Percentiles rank a stretch among this genome's conserved stretches.
Conservation (phyloP, 2,888 invertebrate species). For the Habrosyne pyritoides region DNA sequence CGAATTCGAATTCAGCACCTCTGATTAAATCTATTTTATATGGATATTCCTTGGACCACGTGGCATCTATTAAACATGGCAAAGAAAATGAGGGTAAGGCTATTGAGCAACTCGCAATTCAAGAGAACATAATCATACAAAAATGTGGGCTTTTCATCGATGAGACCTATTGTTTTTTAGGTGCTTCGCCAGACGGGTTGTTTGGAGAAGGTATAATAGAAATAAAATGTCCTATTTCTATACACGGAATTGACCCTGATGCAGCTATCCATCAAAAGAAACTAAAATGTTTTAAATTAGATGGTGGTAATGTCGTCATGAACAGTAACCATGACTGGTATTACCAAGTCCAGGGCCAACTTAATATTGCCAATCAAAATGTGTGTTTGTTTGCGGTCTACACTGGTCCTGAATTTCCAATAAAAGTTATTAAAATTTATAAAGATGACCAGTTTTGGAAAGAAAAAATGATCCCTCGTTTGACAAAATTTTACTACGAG, state of each 20-base stretch:
- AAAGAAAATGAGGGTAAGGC: slow-evolving; percentile 17
- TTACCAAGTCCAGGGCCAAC: slow-evolving; percentile 20
- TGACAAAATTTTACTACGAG: too few species aligned
- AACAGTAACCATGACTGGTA: slow-evolving; percentile 16
- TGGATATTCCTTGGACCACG: slow-evolving; percentile 11
- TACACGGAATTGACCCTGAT: slow-evolving; percentile 7
- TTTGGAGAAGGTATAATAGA: slow-evolving; percentile 15
- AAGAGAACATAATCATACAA: slow-evolving; percentile 15
- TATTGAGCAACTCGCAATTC: slow-evolving; percentile 12
- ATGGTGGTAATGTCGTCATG: background rate
- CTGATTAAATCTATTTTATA: slow-evolving; percentile 14
- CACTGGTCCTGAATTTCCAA: too few species aligned
- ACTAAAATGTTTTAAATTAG: slow-evolving; percentile 4
- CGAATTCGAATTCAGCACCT: slow-evolving; percentile 5
- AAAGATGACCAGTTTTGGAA: too few species aligned
- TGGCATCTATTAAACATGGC: slow-evolving; percentile 19
- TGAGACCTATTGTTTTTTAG: slow-evolving; percentile 12
- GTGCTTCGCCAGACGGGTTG: slow-evolving; percentile 20
- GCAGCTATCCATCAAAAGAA: slow-evolving; percentile 15
- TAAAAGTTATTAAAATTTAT: too few species aligned
- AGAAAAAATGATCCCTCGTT: too few species aligned
- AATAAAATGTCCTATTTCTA: slow-evolving; percentile 20
- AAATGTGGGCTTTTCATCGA: slow-evolving; percentile 24
- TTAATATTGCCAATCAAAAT: too few species aligned
- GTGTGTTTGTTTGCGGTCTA: too few species aligned